phyloP scores from a whole-genome alignment of 2,113 vertebrate species.

The Odocoileus virginianus region DNA sequence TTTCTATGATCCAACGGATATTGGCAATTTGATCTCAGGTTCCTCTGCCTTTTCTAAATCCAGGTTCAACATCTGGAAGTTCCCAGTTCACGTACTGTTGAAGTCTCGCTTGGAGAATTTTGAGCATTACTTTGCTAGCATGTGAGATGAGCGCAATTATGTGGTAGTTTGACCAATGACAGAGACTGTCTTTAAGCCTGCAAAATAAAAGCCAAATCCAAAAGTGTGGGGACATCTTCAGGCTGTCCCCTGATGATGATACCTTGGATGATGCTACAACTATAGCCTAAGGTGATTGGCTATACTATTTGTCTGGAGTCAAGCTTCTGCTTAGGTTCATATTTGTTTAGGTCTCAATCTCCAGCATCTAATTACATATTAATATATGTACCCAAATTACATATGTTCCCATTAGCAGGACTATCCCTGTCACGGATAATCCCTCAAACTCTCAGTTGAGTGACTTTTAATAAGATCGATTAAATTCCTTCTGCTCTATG shows the following conservation, averaged over 20 bases:
- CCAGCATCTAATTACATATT: not conserved
- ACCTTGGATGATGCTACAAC: not conserved
- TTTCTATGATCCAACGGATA: not conserved
- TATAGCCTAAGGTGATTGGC: not conserved
- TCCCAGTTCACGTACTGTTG: not conserved
- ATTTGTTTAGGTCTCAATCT: not conserved
- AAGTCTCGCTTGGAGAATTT: not conserved
- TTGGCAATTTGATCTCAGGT: not conserved
- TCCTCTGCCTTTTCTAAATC: not conserved
- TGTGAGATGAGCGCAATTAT: not conserved
- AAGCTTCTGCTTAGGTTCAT: not conserved
- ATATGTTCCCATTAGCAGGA: not conserved
- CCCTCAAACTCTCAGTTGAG: not conserved
- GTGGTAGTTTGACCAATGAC: not conserved
- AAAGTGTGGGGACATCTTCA: not conserved
- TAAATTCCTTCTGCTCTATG: constrained; percentile 38
- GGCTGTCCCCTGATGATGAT: not conserved
- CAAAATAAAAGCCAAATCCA: not conserved
- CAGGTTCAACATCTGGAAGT: not conserved
- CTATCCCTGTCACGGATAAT: not conserved
- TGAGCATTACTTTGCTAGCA: not conserved
- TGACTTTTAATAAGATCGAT: not conserved
- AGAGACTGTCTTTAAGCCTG: not conserved
- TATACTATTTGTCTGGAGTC: not conserved
- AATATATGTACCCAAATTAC: not conserved